These are phyloP conservation scores for Atrina japonica DNA, from an alignment of 2,888 invertebrate genomes.

Conservation along the genomic window DNA sequence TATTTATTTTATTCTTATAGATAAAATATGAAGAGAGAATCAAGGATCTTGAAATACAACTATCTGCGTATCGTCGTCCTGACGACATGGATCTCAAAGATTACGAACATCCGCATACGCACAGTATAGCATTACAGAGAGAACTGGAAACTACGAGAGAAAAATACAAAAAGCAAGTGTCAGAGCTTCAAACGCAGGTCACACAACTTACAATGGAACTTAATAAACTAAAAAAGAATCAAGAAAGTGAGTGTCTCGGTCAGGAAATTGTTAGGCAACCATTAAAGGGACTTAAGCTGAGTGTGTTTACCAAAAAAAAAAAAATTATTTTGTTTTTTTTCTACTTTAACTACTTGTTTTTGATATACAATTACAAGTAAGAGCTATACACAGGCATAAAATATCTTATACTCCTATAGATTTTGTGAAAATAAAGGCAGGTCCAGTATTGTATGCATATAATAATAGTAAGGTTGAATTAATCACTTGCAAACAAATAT, in stretches of 20 bases:
- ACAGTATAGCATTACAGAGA: slow-evolving; percentile 70
- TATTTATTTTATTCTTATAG: slow-evolving; percentile 55
- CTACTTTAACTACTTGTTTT: too few species aligned
- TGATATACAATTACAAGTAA: too few species aligned
- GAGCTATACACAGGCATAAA: too few species aligned
- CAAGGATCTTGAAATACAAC: slow-evolving; percentile 71
- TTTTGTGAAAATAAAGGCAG: too few species aligned
- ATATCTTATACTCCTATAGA: too few species aligned
- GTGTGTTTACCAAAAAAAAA: too few species aligned
- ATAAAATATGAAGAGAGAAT: slow-evolving; percentile 78
- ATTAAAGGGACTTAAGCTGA: too few species aligned
- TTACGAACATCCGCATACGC: slow-evolving; percentile 73
- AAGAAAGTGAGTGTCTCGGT: slow-evolving; percentile 49
- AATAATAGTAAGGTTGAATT: too few species aligned
- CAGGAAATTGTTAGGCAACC: too few species aligned
- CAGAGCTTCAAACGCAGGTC: slow-evolving; percentile 69
- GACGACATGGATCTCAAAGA: slow-evolving; percentile 51
- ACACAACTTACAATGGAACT: slow-evolving; percentile 67
- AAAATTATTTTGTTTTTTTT: too few species aligned
- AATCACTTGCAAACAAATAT: too few species aligned
- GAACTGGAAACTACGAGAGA: slow-evolving; percentile 76
- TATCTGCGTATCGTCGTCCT: slow-evolving; percentile 57
- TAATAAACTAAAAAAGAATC: slow-evolving; percentile 57
- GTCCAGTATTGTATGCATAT: too few species aligned
- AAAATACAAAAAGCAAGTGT: slow-evolving; percentile 66